These are phyloP conservation scores for Hyperoodon ampullatus DNA, from an alignment of 2,113 vertebrate species.

Conservation along the genomic window DNA sequence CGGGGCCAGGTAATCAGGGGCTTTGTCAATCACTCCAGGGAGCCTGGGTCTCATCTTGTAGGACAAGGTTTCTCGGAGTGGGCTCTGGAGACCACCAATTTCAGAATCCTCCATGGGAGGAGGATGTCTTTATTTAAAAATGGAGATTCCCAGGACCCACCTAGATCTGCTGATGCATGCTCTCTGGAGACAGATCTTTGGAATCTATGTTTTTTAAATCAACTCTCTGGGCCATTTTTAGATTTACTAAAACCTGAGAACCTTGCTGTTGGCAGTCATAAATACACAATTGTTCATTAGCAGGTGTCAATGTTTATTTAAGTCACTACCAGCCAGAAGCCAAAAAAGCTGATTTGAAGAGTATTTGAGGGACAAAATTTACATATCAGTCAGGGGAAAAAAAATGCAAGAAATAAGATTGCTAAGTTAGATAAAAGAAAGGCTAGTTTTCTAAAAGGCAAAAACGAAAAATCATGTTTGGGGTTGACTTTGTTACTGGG, in stretches of 20 bases:
- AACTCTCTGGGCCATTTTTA: neutral
- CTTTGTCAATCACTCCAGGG: neutral
- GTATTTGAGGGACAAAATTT: neutral
- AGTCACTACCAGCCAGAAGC: neutral
- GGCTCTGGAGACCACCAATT: neutral
- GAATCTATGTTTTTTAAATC: neutral
- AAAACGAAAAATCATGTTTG: neutral
- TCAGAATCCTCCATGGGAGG: too few relatives aligned
- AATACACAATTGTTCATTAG: neutral
- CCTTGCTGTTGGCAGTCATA: neutral
- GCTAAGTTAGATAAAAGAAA: neutral
- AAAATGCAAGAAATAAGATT: neutral
- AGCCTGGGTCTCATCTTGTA: neutral
- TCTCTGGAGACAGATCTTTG: neutral
- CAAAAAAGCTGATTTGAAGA: neutral
- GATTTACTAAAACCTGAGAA: neutral
- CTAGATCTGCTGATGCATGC: neutral
- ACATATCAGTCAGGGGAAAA: neutral
- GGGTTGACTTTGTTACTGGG: neutral
- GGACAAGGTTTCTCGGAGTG: neutral
- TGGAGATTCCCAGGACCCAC: neutral
- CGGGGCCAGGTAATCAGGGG: neutral
- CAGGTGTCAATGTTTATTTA: neutral
- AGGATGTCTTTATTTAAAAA: neutral
- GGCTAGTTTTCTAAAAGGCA: neutral